These are phyloP conservation scores for Thoracochromis brauschi DNA, from an alignment of 2,113 vertebrate genomes.

Conservation along the genomic window DNA sequence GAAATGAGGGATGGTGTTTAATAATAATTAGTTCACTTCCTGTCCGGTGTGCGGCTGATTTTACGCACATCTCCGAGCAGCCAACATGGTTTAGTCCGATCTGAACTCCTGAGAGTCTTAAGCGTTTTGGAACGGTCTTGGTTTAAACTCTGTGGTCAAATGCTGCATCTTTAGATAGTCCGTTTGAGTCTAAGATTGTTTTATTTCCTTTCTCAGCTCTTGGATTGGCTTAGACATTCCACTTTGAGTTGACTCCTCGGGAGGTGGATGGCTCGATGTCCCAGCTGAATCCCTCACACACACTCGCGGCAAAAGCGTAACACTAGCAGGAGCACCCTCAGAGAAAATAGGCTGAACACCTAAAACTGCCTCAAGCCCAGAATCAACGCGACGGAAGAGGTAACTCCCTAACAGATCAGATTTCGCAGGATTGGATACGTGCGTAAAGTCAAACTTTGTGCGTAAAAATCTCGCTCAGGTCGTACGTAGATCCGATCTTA, in stretches of 20 bases:
- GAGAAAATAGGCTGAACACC: background rate
- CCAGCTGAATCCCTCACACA: background rate
- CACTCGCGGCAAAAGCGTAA: background rate
- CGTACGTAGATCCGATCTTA: background rate
- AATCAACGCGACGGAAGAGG: background rate
- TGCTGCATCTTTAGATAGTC: background rate
- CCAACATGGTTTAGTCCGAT: conserved; percentile 7
- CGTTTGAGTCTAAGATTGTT: background rate
- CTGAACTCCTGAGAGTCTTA: background rate
- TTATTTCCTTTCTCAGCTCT: background rate
- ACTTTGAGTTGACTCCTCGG: background rate
- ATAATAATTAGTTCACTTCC: conserved; percentile 81
- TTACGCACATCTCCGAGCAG: conserved; percentile 35
- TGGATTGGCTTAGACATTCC: background rate
- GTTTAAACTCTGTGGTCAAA: background rate
- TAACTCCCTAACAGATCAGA: background rate
- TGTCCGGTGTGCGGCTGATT: conserved; percentile 66
- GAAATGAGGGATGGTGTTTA: conserved; percentile 81
- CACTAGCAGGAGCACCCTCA: background rate
- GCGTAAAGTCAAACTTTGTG: background rate
- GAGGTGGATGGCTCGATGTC: background rate
- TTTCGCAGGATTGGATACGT: background rate
- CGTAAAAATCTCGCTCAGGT: background rate
- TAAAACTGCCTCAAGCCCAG: background rate
- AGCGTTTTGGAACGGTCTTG: background rate